A percentile compares a stretch with the other conserved stretches of the same genome.
These are phyloP conservation scores for Thereuonema tuberculata DNA, from an alignment of 1,140 invertebrate genomes.

Conservation along the genomic window DNA sequence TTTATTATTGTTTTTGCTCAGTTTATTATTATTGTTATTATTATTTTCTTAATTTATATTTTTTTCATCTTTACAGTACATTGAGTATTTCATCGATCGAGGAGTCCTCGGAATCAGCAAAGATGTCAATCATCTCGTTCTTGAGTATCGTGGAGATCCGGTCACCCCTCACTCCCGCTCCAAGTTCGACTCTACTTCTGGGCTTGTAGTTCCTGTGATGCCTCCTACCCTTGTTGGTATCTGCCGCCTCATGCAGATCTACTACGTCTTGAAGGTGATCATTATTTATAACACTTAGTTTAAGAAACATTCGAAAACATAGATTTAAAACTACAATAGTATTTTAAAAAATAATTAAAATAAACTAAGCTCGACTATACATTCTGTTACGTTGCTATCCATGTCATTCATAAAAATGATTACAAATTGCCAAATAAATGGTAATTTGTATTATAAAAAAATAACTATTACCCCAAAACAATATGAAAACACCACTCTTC, in stretches of 20 bases:
- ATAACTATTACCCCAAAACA: no score
- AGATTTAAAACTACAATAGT: conserved; percentile 5
- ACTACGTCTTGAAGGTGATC: conserved; percentile 60
- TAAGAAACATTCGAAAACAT: no score
- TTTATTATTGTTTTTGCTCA: no score
- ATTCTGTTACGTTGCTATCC: no score
- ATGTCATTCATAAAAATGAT: no score
- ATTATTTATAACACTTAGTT: no score
- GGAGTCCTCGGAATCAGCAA: conserved; percentile 61
- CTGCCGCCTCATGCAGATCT: conserved; percentile 61
- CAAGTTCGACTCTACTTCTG: conserved; percentile 48
- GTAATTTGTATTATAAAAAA: no score
- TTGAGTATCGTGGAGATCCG: conserved; percentile 53
- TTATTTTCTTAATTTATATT: conserved; percentile 1
- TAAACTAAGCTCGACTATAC: no score
- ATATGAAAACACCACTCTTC: no score
- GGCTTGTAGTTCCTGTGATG: conserved; percentile 58
- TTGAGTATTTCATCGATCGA: conserved; percentile 65
- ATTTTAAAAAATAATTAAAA: conserved; percentile 7
- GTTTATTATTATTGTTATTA: no score
- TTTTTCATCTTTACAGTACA: conserved; percentile 40
- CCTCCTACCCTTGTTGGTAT: conserved; percentile 59
- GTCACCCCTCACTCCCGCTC: conserved; percentile 44
- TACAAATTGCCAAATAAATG: no score
- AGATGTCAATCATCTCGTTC: conserved; percentile 51